Evolutionary conservation across 2,113 vertebrate genomes (phyloP).

Genomic region (Corythornis vintsioides): DNA sequence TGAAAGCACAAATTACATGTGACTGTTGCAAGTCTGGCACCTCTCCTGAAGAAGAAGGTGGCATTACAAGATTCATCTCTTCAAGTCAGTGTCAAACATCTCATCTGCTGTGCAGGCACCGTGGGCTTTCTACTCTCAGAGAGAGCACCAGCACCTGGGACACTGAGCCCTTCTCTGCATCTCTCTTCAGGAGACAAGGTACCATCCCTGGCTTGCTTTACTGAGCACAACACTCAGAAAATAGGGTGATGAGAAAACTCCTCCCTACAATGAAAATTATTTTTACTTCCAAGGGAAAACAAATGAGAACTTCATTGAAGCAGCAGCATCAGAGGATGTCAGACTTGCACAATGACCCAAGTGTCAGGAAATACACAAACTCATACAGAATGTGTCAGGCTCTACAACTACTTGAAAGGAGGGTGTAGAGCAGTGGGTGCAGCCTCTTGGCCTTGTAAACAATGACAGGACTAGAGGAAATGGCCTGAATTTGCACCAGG

Average conservation of each 20-base stretch:
- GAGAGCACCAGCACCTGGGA: neutral
- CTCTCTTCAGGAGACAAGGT: neutral
- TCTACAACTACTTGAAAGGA: too few species aligned
- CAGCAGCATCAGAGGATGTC: neutral
- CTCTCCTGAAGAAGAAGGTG: neutral
- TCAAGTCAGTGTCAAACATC: neutral
- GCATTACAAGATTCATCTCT: neutral
- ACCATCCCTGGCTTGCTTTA: neutral
- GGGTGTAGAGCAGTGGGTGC: too few species aligned
- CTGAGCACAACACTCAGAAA: neutral
- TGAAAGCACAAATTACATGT: neutral
- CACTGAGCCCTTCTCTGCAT: neutral
- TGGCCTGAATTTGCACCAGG: too few species aligned
- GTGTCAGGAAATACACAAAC: neutral
- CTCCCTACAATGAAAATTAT: neutral
- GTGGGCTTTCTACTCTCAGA: neutral
- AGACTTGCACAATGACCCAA: neutral
- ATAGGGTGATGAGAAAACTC: neutral
- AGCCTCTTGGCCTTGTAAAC: too few species aligned
- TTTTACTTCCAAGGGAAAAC: neutral
- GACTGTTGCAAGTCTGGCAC: neutral
- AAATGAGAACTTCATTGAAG: neutral
- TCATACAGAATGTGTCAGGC: neutral
- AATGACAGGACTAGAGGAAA: too few species aligned
- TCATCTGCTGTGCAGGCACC: neutral